These are phyloP conservation scores for Elymnias hypermnestra DNA, from an alignment of 1,140 invertebrate genomes.

Conservation along the genomic window DNA sequence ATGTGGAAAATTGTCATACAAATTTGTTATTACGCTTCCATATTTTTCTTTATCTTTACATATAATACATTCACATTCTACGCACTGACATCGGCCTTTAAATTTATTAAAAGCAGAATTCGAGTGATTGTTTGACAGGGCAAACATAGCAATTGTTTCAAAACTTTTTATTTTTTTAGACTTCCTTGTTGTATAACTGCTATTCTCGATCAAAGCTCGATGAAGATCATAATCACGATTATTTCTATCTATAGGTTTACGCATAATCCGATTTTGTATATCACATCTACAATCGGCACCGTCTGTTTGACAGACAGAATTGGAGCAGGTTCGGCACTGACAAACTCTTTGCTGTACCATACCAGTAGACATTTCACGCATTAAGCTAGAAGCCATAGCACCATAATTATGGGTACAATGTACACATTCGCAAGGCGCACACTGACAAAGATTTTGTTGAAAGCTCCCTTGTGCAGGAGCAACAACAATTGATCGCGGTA, in stretches of 20 bases:
- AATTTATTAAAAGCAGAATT: slow-evolving; percentile 5
- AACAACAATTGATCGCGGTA: slow-evolving; percentile 21
- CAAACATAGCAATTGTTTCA: slow-evolving; percentile 15
- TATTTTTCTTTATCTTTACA: slow-evolving; percentile 25
- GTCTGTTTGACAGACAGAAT: slow-evolving; percentile 24
- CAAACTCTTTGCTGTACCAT: slow-evolving; percentile 24
- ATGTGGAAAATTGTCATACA: neutral
- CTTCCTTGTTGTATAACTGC: neutral
- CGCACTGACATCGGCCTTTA: slow-evolving; percentile 6
- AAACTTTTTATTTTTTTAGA: slow-evolving; percentile 1
- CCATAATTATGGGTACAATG: slow-evolving; percentile 31
- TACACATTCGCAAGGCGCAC: slow-evolving; percentile 40
- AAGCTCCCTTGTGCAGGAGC: slow-evolving; percentile 22
- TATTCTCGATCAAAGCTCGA: slow-evolving; percentile 4
- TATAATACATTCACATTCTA: slow-evolving; percentile 28
- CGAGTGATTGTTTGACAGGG: slow-evolving; percentile 9
- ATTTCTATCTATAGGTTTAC: slow-evolving; percentile 31
- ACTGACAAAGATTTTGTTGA: slow-evolving; percentile 28
- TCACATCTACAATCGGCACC: slow-evolving; percentile 32
- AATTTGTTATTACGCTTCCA: neutral
- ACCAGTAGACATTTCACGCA: slow-evolving; percentile 30
- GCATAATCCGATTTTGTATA: slow-evolving; percentile 21
- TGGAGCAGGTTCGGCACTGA: slow-evolving; percentile 31
- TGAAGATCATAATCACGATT: slow-evolving; percentile 38
- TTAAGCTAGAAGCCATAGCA: slow-evolving; percentile 21